A percentile compares a stretch with the other conserved stretches of the same genome.
These are phyloP conservation scores for Lamprologus callipterus DNA, from an alignment of 2,113 vertebrate genomes.

Conservation along the genomic window DNA sequence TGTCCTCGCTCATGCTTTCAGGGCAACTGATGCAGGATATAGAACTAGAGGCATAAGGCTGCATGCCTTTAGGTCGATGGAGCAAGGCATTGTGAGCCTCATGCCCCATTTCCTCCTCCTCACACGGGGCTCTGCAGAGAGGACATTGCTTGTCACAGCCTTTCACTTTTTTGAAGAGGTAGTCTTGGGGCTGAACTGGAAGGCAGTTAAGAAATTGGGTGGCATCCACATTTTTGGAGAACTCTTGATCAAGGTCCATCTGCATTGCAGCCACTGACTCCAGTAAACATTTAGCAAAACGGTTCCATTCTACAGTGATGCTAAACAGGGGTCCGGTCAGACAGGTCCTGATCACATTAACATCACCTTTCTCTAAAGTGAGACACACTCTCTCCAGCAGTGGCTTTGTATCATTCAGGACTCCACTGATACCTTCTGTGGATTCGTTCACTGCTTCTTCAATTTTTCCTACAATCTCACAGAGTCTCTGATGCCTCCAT, in stretches of 20 bases:
- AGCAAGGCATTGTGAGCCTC: conserved; percentile 43
- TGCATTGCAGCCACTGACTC: conserved; percentile 47
- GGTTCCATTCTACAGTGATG: conserved; percentile 51
- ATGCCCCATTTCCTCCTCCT: conserved; percentile 39
- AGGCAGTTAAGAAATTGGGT: conserved; percentile 34
- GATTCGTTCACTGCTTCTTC: conserved; percentile 31
- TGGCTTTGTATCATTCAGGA: conserved; percentile 31
- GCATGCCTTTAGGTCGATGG: conserved; percentile 59
- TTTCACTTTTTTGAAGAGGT: conserved; percentile 49
- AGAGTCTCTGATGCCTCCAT: conserved; percentile 48
- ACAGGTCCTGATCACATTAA: conserved; percentile 13
- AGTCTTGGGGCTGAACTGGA: conserved; percentile 31
- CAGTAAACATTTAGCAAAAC: conserved; percentile 48
- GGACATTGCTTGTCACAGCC: conserved; percentile 69
- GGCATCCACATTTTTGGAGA: conserved; percentile 25
- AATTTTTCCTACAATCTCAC: conserved; percentile 55
- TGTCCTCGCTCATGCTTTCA: neutral
- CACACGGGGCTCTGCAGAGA: conserved; percentile 67
- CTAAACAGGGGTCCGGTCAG: conserved; percentile 53
- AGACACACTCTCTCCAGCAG: conserved; percentile 51
- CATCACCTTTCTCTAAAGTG: conserved; percentile 28
- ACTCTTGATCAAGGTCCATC: conserved; percentile 34
- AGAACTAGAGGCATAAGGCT: neutral
- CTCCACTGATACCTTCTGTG: conserved; percentile 8
- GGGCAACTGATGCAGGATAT: neutral